Evolutionary conservation across 2,113 vertebrate species (phyloP).

Genomic region (Mirza zaza): DNA sequence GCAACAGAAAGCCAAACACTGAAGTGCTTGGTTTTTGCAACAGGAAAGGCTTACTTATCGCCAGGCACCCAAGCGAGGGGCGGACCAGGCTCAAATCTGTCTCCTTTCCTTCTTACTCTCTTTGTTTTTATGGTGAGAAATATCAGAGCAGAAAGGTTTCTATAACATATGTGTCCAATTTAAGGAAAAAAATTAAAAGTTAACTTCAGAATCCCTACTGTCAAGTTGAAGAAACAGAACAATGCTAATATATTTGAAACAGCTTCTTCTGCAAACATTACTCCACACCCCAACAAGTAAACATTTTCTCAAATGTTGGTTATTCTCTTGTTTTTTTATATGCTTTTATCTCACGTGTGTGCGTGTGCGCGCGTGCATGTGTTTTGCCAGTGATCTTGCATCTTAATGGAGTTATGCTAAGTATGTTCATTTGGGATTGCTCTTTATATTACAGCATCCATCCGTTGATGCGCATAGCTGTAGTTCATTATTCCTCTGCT

Average conservation of each 20-base stretch:
- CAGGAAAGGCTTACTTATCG: too few relatives aligned
- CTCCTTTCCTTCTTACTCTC: too few relatives aligned
- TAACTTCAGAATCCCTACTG: background rate
- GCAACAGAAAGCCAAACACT: too few relatives aligned
- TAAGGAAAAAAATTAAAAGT: background rate
- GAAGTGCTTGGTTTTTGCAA: too few relatives aligned
- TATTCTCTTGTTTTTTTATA: background rate
- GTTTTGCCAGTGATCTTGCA: background rate
- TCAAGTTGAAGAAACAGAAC: background rate
- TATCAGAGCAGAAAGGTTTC: background rate
- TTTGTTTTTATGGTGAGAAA: background rate
- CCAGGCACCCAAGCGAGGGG: too few relatives aligned
- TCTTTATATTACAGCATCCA: too few relatives aligned
- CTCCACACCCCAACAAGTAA: too few relatives aligned
- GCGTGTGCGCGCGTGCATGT: fast-evolving
- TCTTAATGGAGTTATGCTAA: background rate
- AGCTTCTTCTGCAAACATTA: background rate
- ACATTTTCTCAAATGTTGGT: background rate
- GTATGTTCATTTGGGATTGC: background rate
- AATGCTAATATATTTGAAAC: fast-evolving
- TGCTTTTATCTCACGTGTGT: background rate
- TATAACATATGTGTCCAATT: background rate
- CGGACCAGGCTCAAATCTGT: too few relatives aligned
- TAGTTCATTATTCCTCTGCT: background rate
- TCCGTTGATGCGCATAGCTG: fast-evolving